These are phyloP conservation scores for Falcaria lacertinaria DNA, from an alignment of 2,888 invertebrate species.

Conservation along the genomic window DNA sequence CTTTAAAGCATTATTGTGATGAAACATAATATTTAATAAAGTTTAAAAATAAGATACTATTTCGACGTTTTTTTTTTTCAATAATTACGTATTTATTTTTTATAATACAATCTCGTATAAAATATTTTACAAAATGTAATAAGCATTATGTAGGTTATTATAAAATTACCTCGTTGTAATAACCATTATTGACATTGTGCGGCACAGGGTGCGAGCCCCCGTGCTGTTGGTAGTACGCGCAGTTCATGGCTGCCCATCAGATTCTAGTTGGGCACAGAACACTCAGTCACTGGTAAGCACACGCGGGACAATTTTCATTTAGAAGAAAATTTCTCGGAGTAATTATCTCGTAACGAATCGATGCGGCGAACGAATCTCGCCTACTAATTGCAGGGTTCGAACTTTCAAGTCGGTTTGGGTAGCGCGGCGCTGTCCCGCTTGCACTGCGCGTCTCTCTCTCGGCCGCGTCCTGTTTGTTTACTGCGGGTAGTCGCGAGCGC, in stretches of 20 bases:
- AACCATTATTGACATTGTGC: constrained; percentile 65
- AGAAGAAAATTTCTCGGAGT: constrained; percentile 60
- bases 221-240: constrained; percentile 73
- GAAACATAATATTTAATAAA: no score
- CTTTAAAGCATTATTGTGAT: no score
- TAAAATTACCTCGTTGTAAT: constrained; percentile 70
- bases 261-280: constrained; percentile 34
- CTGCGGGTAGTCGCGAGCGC: constrained; percentile 14
- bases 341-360: constrained; percentile 78
- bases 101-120: no score
- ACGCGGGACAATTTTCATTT: constrained; percentile 47
- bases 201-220: constrained; percentile 65
- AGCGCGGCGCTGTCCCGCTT: constrained; percentile 48
- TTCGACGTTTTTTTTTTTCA: no score
- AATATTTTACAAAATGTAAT: no score
- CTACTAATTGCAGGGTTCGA: constrained; percentile 77
- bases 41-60: no score
- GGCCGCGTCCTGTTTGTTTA: constrained; percentile 11
- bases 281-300: constrained; percentile 41
- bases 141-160: neutral
- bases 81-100: no score
- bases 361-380: constrained; percentile 77
- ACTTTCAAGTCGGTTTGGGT: constrained; percentile 28
- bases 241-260: constrained; percentile 70
- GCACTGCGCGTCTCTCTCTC: constrained; percentile 45